Evolutionary conservation across 2,113 vertebrate genomes (phyloP).

Genomic region (Struthio camelus): DNA sequence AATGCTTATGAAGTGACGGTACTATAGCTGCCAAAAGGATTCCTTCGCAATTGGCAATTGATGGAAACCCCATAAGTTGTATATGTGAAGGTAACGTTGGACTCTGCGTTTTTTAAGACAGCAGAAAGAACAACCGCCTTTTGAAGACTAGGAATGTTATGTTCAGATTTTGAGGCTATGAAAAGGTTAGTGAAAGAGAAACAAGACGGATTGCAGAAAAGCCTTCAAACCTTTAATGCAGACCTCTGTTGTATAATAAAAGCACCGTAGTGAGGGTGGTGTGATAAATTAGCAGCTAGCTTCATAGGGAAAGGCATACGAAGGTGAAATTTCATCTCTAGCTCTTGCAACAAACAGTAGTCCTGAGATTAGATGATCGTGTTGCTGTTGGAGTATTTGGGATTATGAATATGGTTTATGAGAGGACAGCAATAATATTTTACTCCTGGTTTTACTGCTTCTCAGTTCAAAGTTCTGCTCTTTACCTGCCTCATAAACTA

Average conservation of each 20-base stretch:
- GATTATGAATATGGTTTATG: background rate
- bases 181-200: slow-evolving; percentile 4
- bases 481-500: slow-evolving; percentile 16
- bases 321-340: background rate
- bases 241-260: background rate
- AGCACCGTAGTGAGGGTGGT: background rate
- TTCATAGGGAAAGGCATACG: background rate
- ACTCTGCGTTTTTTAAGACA: background rate
- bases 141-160: background rate
- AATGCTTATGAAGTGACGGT: slow-evolving; percentile 39
- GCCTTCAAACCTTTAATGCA: background rate
- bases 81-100: background rate
- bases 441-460: slow-evolving; percentile 18
- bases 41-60: slow-evolving; percentile 20
- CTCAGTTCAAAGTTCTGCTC: slow-evolving; percentile 5
- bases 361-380: background rate
- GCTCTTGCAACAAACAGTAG: background rate
- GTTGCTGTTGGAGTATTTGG: background rate
- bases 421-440: background rate
- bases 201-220: background rate
- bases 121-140: background rate
- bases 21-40: slow-evolving; percentile 16
- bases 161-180: background rate
- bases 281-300: background rate
- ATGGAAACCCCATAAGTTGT: slow-evolving; percentile 31